Evolutionary conservation across 2,797 vertebrate species (phyloP).

Genomic region (Crenichthys baileyi): DNA sequence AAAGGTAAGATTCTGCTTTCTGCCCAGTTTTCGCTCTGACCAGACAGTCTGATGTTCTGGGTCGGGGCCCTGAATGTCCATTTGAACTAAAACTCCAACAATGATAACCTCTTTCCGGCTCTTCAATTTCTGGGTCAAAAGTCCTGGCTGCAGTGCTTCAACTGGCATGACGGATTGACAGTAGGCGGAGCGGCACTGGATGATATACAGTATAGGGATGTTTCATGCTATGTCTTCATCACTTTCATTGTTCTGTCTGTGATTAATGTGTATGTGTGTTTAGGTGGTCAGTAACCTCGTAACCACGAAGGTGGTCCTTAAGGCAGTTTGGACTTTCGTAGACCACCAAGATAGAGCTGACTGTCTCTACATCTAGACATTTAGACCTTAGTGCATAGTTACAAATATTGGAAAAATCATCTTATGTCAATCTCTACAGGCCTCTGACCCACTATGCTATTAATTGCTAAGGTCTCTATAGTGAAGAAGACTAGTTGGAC

Average conservation of each 20-base stretch:
- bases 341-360: slow-evolving; percentile 66
- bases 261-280: slow-evolving; percentile 1
- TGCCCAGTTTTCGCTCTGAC: slow-evolving; percentile 22
- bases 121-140: slow-evolving; percentile 68
- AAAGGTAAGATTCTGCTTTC: slow-evolving; percentile 19
- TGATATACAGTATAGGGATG: slow-evolving; percentile 62
- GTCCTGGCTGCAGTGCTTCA: slow-evolving; percentile 70
- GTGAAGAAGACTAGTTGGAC: neutral
- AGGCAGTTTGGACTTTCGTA: slow-evolving; percentile 37
- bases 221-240: slow-evolving; percentile 41
- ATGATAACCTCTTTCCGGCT: slow-evolving; percentile 70
- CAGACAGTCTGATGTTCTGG: slow-evolving; percentile 18
- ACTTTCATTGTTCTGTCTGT: slow-evolving; percentile 35
- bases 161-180: slow-evolving; percentile 70
- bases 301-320: slow-evolving; percentile 57
- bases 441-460: neutral
- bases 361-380: slow-evolving; percentile 12
- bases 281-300: slow-evolving; percentile 56
- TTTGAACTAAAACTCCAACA: slow-evolving; percentile 38
- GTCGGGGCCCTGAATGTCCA: slow-evolving; percentile 30
- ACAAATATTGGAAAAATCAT: slow-evolving; percentile 4
- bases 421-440: neutral
- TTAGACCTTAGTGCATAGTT: slow-evolving; percentile 1
- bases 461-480: neutral
- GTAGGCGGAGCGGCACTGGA: slow-evolving; percentile 64